A percentile compares a stretch with the other conserved stretches of the same genome.
phyloP scores from a whole-genome alignment of 1,140 invertebrate species.

The Eumeta japonica region DNA sequence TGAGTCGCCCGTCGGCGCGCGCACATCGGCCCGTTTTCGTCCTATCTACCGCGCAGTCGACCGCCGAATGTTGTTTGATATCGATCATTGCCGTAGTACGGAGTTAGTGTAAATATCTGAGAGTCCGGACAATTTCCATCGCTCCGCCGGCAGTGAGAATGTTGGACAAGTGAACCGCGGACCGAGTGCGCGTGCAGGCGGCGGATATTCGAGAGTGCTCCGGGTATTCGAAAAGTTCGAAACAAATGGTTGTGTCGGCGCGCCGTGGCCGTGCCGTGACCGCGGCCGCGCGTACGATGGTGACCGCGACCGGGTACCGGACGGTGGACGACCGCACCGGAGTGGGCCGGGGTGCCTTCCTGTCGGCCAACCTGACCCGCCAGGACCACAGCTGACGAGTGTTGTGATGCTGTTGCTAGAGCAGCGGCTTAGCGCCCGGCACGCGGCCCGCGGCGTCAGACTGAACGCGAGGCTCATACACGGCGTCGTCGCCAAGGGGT shows the following conservation, averaged over 20 bases:
- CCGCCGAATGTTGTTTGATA: no score
- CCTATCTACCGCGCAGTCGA: no score
- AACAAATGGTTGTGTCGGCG: slow-evolving; percentile 47
- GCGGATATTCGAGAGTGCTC: no score
- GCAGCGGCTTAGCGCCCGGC: slow-evolving; percentile 44
- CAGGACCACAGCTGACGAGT: slow-evolving; percentile 54
- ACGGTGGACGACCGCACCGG: no score
- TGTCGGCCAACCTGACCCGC: slow-evolving; percentile 47
- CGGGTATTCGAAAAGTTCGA: no score
- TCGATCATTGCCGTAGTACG: no score
- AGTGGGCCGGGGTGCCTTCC: slow-evolving; percentile 38
- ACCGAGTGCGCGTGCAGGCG: no score
- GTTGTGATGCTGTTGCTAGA: slow-evolving; percentile 50
- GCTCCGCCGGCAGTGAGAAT: slow-evolving; percentile 33
- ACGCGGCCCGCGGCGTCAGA: slow-evolving; percentile 36
- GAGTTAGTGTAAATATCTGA: no score
- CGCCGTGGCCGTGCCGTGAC: slow-evolving; percentile 33
- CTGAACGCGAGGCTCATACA: slow-evolving; percentile 38
- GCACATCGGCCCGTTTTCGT: no score
- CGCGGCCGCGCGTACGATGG: slow-evolving; percentile 24
- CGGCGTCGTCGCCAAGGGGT: slow-evolving; percentile 37
- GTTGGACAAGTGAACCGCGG: slow-evolving; percentile 48
- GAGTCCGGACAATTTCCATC: slow-evolving; percentile 34
- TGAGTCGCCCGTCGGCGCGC: no score
- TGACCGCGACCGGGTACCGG: no score